Base-by-base conservation (phyloP, 2,888 invertebrate genomes). In the Cabera pusaria region DNA sequence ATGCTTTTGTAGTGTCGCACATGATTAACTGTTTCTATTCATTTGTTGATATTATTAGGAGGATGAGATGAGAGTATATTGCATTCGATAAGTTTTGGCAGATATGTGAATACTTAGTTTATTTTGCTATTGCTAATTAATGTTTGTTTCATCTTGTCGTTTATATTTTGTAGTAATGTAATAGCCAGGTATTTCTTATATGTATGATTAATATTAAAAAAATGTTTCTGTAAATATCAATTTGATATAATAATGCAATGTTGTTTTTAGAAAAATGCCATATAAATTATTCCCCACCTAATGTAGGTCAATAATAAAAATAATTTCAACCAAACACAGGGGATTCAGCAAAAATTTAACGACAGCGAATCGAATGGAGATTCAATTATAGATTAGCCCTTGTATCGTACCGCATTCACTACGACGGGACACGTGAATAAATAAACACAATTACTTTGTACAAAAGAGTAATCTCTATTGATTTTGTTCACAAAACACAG, bases 351-450 rank as follows among this genome's bases (percentile, higher is more conserved):
- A 78, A 79, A 80, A 77, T 63, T 63, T 61, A 73, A 72, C 72
- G 73, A 81, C 81, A 80, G 70, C 72, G 72, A 74, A 83, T 78
- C 75, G 72, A 81, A 84, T 75, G 72, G 74, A 80, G 87, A 88
- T 88, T 88, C 82, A 82, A 87, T 88, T 88, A 87, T 82, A 87
- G 87, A 88, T 88, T 86, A 87, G 85, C 78, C 69, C 70, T 79
- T 79, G 72, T 76, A 73, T 64, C 66, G 75, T 51, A 82, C 85
- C 85, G 68, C 83, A 84, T 78, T 71, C 79, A 77, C 81, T 78
- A 73, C 74, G 72, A 65, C 61, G 77, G 76, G 68, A 82, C 83
- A 87, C 85, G 83, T 81, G 87, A 86, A 86, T 87, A 87, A 82
- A 85, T 88, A 88, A 86, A 87, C 81, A 88, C 84, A 85, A 88